Conservation (phyloP, 2,797 vertebrate genomes). For the Alcedo quadribrachys region DNA sequence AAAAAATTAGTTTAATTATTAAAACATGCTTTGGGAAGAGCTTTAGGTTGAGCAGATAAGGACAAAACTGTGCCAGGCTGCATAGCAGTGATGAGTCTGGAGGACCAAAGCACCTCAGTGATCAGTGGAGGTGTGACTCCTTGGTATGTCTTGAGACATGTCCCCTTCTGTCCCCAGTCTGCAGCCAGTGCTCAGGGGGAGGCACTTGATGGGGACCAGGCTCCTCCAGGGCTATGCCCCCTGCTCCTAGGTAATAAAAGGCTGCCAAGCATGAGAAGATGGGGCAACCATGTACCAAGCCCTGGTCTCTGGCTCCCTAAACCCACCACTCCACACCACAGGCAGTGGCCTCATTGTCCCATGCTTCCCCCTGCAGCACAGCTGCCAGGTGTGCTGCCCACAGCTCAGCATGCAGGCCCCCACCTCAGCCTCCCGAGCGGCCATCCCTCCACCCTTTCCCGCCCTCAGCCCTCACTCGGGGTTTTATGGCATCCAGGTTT, state of each 20-base stretch:
- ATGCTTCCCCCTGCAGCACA: fast-evolving
- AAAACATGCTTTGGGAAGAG: not conserved
- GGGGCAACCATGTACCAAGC: fast-evolving
- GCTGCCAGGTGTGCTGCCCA: not conserved
- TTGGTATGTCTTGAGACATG: fast-evolving
- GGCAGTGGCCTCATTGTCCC: not conserved
- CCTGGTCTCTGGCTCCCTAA: not conserved
- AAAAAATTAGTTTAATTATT: not conserved
- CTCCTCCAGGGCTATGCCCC: not conserved
- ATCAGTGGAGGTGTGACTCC: not conserved
- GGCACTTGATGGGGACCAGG: fast-evolving
- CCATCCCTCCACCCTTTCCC: not conserved
- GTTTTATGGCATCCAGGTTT: slow-evolving; percentile 40
- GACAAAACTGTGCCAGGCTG: not conserved
- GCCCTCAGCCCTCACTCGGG: not conserved
- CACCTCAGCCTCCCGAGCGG: not conserved
- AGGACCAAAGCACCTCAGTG: not conserved
- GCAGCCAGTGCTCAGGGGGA: not conserved
- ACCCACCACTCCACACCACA: fast-evolving
- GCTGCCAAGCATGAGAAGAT: fast-evolving
- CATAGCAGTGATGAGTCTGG: not conserved
- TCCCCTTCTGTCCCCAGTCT: not conserved
- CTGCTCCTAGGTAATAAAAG: not conserved
- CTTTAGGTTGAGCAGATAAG: not conserved
- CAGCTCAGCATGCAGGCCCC: not conserved